phyloP scores from a whole-genome alignment of 1,140 invertebrate genomes.

The Colletes gigas region DNA sequence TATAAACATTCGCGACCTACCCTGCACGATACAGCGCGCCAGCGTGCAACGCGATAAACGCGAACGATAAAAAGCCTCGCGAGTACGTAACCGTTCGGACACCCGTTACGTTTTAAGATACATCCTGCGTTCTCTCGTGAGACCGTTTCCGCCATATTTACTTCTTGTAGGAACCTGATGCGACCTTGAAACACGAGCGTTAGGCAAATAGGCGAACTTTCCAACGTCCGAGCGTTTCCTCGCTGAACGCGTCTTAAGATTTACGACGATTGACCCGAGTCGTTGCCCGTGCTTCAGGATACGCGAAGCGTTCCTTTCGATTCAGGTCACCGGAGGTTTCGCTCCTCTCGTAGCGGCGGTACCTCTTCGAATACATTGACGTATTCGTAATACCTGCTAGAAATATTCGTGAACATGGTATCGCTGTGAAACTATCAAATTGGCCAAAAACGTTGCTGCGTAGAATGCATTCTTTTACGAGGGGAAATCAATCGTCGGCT shows the following conservation, averaged over 20 bases:
- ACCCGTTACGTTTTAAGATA: not conserved
- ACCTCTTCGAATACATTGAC: not conserved
- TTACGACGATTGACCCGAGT: not conserved
- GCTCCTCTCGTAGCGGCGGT: not conserved
- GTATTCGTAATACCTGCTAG: not conserved
- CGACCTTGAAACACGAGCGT: conserved; percentile 7
- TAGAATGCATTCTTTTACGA: too few relatives aligned
- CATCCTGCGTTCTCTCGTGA: not conserved
- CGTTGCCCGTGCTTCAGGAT: too few relatives aligned
- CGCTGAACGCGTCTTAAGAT: not conserved
- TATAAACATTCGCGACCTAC: conserved; percentile 57
- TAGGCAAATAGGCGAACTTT: not conserved
- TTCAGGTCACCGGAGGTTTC: not conserved
- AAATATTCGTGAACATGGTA: not conserved
- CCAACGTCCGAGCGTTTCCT: not conserved
- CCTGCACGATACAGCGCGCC: conserved; percentile 13
- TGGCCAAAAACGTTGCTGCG: too few relatives aligned
- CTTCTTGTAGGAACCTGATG: not conserved
- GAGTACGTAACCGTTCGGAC: not conserved
- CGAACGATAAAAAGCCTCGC: not conserved
- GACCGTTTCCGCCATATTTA: conserved; percentile 28
- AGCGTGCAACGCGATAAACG: conserved; percentile 6
- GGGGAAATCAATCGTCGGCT: too few relatives aligned
- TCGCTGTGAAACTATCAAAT: too few relatives aligned
- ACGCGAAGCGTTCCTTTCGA: not conserved